Evolutionary conservation across 2,888 invertebrate genomes (phyloP).

Genomic region (Quadriops clusia): DNA sequence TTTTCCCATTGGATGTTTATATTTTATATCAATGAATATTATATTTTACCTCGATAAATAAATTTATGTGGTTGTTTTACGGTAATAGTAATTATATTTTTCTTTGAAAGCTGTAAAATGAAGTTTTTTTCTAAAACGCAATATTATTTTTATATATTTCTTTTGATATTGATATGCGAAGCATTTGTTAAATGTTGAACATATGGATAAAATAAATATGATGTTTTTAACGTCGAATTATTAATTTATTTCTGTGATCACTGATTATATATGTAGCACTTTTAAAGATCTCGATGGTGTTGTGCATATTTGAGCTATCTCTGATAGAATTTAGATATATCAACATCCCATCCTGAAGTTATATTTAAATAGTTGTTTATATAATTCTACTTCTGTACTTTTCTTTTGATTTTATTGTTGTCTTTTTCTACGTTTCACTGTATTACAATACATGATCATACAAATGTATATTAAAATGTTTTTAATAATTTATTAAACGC

Average conservation of each 20-base stretch:
- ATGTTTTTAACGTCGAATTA: conserved; percentile 5
- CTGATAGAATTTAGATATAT: conserved; percentile 23
- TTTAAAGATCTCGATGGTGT: conserved; percentile 25
- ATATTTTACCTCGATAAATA: too few relatives aligned
- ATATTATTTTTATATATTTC: too few relatives aligned
- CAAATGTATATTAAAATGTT: conserved; percentile 26
- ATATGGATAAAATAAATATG: conserved; percentile 8
- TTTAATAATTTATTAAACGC: conserved; percentile 28
- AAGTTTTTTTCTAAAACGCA: too few relatives aligned
- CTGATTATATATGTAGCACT: conserved; percentile 27
- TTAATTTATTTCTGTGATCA: conserved; percentile 27
- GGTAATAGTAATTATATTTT: too few relatives aligned
- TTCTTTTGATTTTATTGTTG: conserved; percentile 19
- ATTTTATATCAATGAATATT: too few relatives aligned
- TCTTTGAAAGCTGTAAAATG: too few relatives aligned
- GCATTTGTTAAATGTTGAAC: conserved; percentile 7
- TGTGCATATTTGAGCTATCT: conserved; percentile 24
- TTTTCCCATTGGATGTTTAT: too few relatives aligned
- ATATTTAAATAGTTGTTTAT: conserved; percentile 20
- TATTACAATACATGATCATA: conserved; percentile 14
- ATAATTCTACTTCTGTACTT: conserved; percentile 20
- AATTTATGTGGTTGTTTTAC: too few relatives aligned
- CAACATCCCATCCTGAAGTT: conserved; percentile 25
- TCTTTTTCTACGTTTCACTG: conserved; percentile 22
- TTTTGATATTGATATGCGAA: too few relatives aligned